Base-by-base conservation (phyloP, 2,113 vertebrate genomes). In the Albula goreensis region DNA sequence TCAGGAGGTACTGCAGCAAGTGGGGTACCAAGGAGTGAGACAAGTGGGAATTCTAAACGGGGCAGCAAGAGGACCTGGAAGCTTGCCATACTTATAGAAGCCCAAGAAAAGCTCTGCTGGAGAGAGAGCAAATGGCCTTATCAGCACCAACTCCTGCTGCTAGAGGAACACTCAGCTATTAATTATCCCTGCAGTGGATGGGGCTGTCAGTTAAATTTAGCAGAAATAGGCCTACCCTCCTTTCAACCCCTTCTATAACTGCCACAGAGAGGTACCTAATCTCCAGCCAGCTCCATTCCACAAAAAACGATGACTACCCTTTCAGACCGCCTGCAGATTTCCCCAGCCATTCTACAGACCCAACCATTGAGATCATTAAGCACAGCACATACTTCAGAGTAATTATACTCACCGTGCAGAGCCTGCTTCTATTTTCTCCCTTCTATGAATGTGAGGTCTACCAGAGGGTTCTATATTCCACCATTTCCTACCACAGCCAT, bases 81-180 rank as follows among this genome's bases (percentile, higher is more conserved):
- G 9, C 50, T 17, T 85, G 82, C 78, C 84, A 87, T 15, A 15
- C 52, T 78, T 52, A 60, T 77, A 85, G 83, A 82, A 82, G 70
- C 70, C 80, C n/a, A 85, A 70, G 66, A 85, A 74, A 80, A 85
- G 82, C 87, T 57, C 50, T 22, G 79, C 63, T 63, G 17, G 51
- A 51, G 80, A 74, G 66, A 31, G 78, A 63, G 22, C 70, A 74
- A 85, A 53, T 48, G 57, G 86, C 57, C 57, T 85, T 85, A 81
- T 87, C 85, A 84, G 85, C 83, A 85, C 56, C 41, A 50, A 85
- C 79, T 66, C 78, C 78, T 78, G 57, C 13, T 50, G 49, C n/a
- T 56, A 51, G 49, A 79, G 60, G 15, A 25, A 82, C 25, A 50
- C 81, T 9, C 11, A 1, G 48, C 56, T 25, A 41, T 63, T 70